Base-by-base conservation (phyloP, 2,797 vertebrate genomes). In the Allobates femoralis region DNA sequence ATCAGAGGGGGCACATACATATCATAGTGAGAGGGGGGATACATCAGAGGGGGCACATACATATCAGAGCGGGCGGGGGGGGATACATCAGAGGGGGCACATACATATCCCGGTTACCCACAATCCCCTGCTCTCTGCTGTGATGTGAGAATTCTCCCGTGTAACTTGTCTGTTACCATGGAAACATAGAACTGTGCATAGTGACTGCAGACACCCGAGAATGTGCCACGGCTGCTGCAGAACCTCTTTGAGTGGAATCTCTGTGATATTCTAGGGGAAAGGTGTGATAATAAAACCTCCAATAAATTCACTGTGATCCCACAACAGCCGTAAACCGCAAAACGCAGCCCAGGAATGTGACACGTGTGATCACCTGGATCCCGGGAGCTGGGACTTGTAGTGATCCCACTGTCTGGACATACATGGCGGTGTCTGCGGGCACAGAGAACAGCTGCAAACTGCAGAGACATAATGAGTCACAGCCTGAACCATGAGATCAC, bases 391-490 rank as follows among this genome's bases (percentile, higher is more conserved):
- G 1, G 41, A n/a, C 50, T 28, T 28, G 56, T 60, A n/a, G 23
- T 81, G 34, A 19, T 21, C 1, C 26, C 3, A 34, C 46, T 18
- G 64, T 15, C 16, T 21, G 69, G 53, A 75, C 81, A 73, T 83
- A 83, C 6, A 83, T 74, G 81, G 69, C 81, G 18, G 30, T 60
- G 56, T 16, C 53, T 60, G 76, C 12, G 51, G 15, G 7, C 4
- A 28, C 4, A 28, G 32, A 7, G 5, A 10, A 32, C 18, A 66
- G 62, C 64, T 66, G 26, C 30, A 5, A 56, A 53, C 46, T 5
- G 16, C 21, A 60, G 30, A 34, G 74, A 75, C 79, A 79, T 58
- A 66, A 62, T 86, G 85, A 86, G 85, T 81, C 85, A 81, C 41
- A 23, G 41, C 37, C 26, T 26, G 50, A 82, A 0, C 3, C 56